Base-by-base conservation (phyloP, 2,888 invertebrate genomes). In the Hirtodrosophila duncani region DNA sequence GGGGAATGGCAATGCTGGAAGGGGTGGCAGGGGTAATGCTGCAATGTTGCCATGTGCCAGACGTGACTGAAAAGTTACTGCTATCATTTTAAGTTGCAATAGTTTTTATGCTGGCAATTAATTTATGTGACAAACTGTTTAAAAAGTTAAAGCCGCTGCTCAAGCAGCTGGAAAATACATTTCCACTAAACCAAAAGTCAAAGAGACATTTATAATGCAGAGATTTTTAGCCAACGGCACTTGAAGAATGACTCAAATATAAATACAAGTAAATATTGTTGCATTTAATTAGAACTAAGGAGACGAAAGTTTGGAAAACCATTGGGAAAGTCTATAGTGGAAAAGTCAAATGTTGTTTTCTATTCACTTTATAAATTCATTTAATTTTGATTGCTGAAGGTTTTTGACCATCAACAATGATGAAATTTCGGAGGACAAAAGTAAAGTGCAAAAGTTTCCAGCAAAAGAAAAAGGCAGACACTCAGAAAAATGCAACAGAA, bases 341-440 rank as follows among this genome's bases (percentile, higher is more conserved):
- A n/a, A n/a, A n/a, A n/a, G n/a, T n/a, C n/a, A n/a, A n/a, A n/a
- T n/a, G n/a, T n/a, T n/a, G n/a, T n/a, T n/a, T n/a, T n/a, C n/a
- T n/a, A n/a, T n/a, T n/a, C n/a, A n/a, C n/a, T n/a, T n/a, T n/a
- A n/a, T n/a, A n/a, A n/a, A n/a, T n/a, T n/a, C n/a, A n/a, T n/a
- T n/a, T n/a, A n/a, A n/a, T n/a, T n/a, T n/a, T n/a, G n/a, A n/a
- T n/a, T n/a, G n/a, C n/a, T n/a, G 23, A 46, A 46, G 58, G 45
- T 42, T 14, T 59, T 34, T 59, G 59, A 67, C 74, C 63, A 67
- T 65, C 67, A 64, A 56, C 62, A 52, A 53, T 65, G 70, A 81
- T 78, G 67, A 55, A 78, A 74, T 74, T 70, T 81, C 70, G 63
- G 61, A 50, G 18, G 62, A 77, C 57, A 26, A 45, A 63, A 66